A percentile compares a stretch with the other conserved stretches of the same genome.
These are phyloP conservation scores for Drosophila ezoana DNA, from an alignment of 2,888 invertebrate species.

Conservation along the genomic window DNA sequence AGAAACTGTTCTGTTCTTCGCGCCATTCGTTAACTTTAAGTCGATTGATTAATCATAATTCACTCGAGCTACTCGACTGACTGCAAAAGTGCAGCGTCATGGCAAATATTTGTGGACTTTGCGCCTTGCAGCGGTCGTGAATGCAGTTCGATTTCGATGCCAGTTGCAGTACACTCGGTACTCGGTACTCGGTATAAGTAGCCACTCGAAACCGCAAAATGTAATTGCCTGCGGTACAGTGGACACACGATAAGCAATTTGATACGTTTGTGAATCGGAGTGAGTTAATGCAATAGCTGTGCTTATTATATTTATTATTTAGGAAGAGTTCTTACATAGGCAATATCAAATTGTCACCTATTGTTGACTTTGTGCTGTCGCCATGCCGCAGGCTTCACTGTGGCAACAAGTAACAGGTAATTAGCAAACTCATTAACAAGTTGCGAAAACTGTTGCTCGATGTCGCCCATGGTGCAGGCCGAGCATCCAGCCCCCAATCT, in stretches of 20 bases:
- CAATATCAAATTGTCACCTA: background rate
- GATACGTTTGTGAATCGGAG: background rate
- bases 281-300: background rate
- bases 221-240: conserved; percentile 40
- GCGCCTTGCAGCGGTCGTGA: conserved; percentile 11
- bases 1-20: too few species aligned
- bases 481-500: background rate
- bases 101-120: conserved; percentile 35
- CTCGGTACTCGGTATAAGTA: conserved; percentile 16
- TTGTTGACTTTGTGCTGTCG: background rate
- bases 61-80: conserved; percentile 3
- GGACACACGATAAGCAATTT: conserved; percentile 11
- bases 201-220: conserved; percentile 37
- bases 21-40: too few species aligned
- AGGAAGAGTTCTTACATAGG: background rate
- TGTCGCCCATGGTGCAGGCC: conserved; percentile 36
- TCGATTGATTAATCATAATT: conserved; percentile 36
- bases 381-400: conserved; percentile 24
- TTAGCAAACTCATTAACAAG: conserved; percentile 55
- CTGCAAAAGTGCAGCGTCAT: conserved; percentile 30
- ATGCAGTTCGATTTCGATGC: conserved; percentile 10
- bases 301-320: too few species aligned
- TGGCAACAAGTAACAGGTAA: conserved; percentile 57
- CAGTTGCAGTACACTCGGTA: conserved; percentile 7
- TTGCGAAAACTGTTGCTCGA: conserved; percentile 62